Percentiles rank a stretch among this genome's conserved stretches.
Conservation (phyloP, 2,888 invertebrate genomes). For the Mermis nigrescens region DNA sequence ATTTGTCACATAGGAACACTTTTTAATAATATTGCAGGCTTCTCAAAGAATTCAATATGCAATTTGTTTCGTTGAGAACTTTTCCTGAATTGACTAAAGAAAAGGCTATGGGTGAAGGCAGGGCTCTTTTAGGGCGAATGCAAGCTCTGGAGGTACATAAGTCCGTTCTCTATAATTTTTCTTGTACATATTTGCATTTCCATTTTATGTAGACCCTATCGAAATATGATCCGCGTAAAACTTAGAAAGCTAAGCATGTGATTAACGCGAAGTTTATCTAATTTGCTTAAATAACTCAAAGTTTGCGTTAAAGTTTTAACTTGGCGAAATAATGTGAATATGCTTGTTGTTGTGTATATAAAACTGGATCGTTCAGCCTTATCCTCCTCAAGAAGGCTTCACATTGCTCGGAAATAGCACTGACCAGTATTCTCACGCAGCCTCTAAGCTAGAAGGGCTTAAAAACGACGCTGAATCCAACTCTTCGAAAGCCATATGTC, state of each 20-base stretch:
- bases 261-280: no score
- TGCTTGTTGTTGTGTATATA: no score
- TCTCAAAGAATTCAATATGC: constrained; percentile 22
- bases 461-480: no score
- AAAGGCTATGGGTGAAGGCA: constrained; percentile 11
- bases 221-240: no score
- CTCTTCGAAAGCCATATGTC: no score
- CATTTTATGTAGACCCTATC: no score
- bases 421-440: constrained; percentile 16
- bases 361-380: constrained; percentile 16
- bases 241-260: no score
- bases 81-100: constrained; percentile 21
- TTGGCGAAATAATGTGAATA: no score
- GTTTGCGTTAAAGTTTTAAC: no score
- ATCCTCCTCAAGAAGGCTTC: constrained; percentile 15
- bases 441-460: not conserved
- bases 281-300: no score
- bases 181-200: no score
- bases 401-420: constrained; percentile 11
- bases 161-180: no score
- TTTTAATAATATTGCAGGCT: constrained; percentile 7
- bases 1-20: not conserved
- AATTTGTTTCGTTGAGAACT: constrained; percentile 22
- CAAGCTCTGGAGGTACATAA: constrained; percentile 25
- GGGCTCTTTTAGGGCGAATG: constrained; percentile 18